Percentiles rank a stretch among this genome's conserved stretches.
These are phyloP conservation scores for Cabera pusaria DNA, from an alignment of 2,888 invertebrate species.

Conservation along the genomic window DNA sequence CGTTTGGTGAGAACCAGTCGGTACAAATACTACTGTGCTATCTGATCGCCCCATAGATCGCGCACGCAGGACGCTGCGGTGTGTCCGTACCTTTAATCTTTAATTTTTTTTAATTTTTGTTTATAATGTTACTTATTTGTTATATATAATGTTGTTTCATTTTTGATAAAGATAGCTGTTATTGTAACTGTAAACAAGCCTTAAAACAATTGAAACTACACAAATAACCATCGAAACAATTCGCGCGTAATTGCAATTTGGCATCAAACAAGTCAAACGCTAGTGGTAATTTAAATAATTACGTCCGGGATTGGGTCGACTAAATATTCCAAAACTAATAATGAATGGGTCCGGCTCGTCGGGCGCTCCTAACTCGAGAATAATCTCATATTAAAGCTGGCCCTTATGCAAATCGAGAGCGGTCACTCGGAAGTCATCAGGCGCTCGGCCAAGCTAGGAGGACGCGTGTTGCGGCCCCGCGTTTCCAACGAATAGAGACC, in stretches of 20 bases:
- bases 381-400: conserved; percentile 77
- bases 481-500: conserved; percentile 13
- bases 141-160: too few relatives aligned
- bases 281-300: conserved; percentile 60
- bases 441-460: conserved; percentile 36
- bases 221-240: conserved; percentile 19
- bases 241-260: conserved; percentile 42
- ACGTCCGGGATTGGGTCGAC: conserved; percentile 54
- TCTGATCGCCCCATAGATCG: too few relatives aligned
- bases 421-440: conserved; percentile 81
- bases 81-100: too few relatives aligned
- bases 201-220: conserved; percentile 7
- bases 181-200: too few relatives aligned
- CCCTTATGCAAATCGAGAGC: conserved; percentile 79
- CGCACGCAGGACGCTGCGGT: too few relatives aligned
- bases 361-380: conserved; percentile 67
- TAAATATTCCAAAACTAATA: conserved; percentile 78
- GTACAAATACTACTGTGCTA: too few relatives aligned
- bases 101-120: too few relatives aligned
- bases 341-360: conserved; percentile 60
- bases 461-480: conserved; percentile 28
- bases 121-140: too few relatives aligned
- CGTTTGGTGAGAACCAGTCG: too few relatives aligned
- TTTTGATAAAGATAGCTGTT: too few relatives aligned
- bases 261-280: conserved; percentile 49